Evolutionary conservation across 2,797 vertebrate genomes (phyloP), one percentile per base, ranked within the genome.

Genomic region (Parambassis ranga): DNA sequence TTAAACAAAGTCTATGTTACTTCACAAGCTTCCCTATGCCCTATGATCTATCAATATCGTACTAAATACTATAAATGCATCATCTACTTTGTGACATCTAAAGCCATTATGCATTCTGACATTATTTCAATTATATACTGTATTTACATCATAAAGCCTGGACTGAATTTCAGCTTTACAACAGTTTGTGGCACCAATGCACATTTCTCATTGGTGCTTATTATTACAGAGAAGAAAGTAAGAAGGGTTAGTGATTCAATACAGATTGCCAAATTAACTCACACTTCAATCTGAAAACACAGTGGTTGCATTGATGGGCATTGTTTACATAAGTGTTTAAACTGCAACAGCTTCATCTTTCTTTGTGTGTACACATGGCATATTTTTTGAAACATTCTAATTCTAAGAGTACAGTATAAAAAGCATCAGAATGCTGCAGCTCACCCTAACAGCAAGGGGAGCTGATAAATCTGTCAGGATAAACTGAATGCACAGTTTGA

Each of bases 71-170:
- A 84, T 82, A 84, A 80, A 85, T 74, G 82, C 80, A 78, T 79
- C 81, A 81, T 83, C 77, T 65, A 81, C 69, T 79, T 68, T 57
- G 83, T 85, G 65, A 76, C 37, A 71, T 77, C 68, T 64, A 32
- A 15, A 80, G 88, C 82, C 70, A 82, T 86, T 75, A 77, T 78
- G 53, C 75, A 85, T 84, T 84, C 44, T 87, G 79, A 87, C 82
- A 84, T 91, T 86, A 91, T 90, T 89, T 90, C 83, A 90, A 90
- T 90, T 89, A 84, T 86, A 87, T 61, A 61, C 46, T 63, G 46
- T 89, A 89, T 90, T 85, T 75, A 73, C 68, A 37, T 70, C 79
- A 88, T 92, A 85, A 92, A 88, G 77, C 79, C 88, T 83, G 87
- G 82, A 86, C 68, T 84, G 73, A 80, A 90, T 89, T 83, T 85